These are phyloP conservation scores for Pandemis cinnamomeana DNA, from an alignment of 2,888 invertebrate genomes.

Conservation along the genomic window DNA sequence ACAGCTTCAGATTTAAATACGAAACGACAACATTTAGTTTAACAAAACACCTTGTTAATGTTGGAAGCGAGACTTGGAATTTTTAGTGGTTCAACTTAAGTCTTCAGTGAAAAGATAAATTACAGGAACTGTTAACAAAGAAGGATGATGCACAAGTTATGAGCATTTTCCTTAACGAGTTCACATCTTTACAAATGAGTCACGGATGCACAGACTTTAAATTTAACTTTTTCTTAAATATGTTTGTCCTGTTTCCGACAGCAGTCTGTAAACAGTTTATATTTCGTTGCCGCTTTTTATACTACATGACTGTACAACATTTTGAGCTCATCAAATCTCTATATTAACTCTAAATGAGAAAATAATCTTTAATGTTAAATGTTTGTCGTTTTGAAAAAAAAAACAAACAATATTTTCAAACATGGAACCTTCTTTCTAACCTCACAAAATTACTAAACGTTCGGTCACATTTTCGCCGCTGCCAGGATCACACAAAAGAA, in stretches of 20 bases:
- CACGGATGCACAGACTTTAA: neutral
- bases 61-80: slow-evolving; percentile 18
- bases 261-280: no score
- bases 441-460: neutral
- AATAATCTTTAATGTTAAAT: no score
- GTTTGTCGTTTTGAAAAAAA: no score
- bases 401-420: no score
- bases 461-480: neutral
- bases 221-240: slow-evolving; percentile 1
- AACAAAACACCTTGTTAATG: neutral
- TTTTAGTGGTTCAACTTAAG: slow-evolving; percentile 21
- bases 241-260: neutral
- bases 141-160: neutral
- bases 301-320: neutral
- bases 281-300: no score
- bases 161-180: neutral
- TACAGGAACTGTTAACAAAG: neutral
- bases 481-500: neutral
- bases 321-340: no score
- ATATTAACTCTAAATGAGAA: no score
- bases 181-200: neutral
- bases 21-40: neutral
- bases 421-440: no score
- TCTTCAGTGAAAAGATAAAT: neutral
- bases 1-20: neutral